Conservation (phyloP, 2,888 invertebrate species). For the Andrena fulva region DNA sequence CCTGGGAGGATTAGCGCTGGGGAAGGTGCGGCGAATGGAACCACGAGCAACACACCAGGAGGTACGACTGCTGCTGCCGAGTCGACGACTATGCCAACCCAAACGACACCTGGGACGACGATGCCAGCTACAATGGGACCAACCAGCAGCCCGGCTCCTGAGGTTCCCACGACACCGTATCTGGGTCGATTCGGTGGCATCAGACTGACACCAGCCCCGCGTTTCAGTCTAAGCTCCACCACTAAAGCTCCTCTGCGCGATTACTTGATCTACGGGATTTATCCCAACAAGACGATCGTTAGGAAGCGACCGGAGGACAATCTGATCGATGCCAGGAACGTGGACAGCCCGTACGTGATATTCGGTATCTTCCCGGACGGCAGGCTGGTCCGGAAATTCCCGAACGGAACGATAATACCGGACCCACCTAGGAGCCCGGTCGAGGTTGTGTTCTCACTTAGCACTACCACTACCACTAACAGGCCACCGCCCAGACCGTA, state of each 20-base stretch:
- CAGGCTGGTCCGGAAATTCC: constrained; percentile 92
- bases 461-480: constrained; percentile 82
- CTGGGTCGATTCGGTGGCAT: constrained; percentile 78
- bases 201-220: constrained; percentile 78
- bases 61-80: constrained; percentile 29
- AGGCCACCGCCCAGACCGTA: constrained; percentile 76
- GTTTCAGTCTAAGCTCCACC: constrained; percentile 79
- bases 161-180: constrained; percentile 81
- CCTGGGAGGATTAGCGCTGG: constrained; percentile 17
- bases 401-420: constrained; percentile 92
- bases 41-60: constrained; percentile 9
- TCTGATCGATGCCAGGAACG: constrained; percentile 88
- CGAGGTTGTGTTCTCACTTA: constrained; percentile 83
- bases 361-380: constrained; percentile 92
- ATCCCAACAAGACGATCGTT: constrained; percentile 92
- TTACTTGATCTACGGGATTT: constrained; percentile 91
- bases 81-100: constrained; percentile 36
- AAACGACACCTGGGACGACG: constrained; percentile 42
- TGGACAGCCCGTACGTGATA: constrained; percentile 90
- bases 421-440: constrained; percentile 85
- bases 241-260: constrained; percentile 87
- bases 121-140: constrained; percentile 77
- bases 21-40: constrained; percentile 11
- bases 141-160: constrained; percentile 64
- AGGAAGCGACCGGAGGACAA: constrained; percentile 90